Base-by-base conservation (phyloP, 2,113 vertebrate genomes). In the Ursus arctos region DNA sequence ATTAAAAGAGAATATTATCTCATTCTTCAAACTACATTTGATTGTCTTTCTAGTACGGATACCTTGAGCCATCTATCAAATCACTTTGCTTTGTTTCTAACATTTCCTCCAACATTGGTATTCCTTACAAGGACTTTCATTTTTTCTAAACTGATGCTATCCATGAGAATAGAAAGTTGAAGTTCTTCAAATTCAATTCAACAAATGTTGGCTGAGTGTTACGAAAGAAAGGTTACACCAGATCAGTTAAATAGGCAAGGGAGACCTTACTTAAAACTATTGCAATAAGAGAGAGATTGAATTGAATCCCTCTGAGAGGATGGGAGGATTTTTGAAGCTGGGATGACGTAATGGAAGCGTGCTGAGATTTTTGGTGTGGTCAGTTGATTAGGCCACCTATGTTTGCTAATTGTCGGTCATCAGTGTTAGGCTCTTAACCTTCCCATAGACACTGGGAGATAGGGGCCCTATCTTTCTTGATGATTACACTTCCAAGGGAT, bases 1-100 rank as follows among this genome's bases (percentile, higher is more conserved):
- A 93, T 81, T 88, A 91, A 88, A 93, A 80, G 5, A 92, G 61
- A 94, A 33, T 53, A 90, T 77, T 71, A 80, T 47, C n/a, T 21
- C 77, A 93, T 61, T 94, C 85, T 92, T 95, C 22, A 82, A 7
- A 49, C 13, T 69, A 79, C 1, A 14, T 57, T 88, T 85, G 55
- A 82, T 19, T 76, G 6, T 59, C 49, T 95, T 86, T 65, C 67
- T 24, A 24, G 22, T 82, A 19, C 49, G 51, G 24, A 43, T 47
- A 88, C 18, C 19, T 72, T 90, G 21, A 87, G 74, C 16, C 28
- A 61, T 51, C 71, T 88, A n/a, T 61, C 31, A 76, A 65, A 55
- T 51, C 11, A 59, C 43, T 84, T 92, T 63, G 24, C 10, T 90
- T 92, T 91, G 55, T 91, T 97, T 55, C 4, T 93, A 57, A 81